phyloP scores from a whole-genome alignment of 1,140 invertebrate genomes.

The Drosophila ogumai region DNA sequence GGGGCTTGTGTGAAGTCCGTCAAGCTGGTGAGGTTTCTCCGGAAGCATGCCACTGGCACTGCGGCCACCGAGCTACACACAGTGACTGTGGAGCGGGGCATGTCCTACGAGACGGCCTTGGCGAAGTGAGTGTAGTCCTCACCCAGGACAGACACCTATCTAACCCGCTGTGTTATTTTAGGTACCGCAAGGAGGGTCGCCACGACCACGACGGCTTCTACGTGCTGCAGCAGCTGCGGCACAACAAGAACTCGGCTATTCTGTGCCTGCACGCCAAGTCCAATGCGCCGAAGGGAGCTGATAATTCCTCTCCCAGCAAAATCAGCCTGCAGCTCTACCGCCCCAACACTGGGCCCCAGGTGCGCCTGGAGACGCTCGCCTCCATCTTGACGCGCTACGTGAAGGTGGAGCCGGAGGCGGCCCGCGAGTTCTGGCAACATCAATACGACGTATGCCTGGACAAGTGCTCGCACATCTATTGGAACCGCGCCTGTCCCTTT shows the following conservation, averaged over 20 bases:
- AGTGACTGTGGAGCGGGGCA: slow-evolving; percentile 94
- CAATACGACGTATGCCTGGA: slow-evolving; percentile 54
- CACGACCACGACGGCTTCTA: slow-evolving; percentile 61
- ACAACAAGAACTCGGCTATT: slow-evolving; percentile 59
- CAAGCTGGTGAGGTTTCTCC: slow-evolving; percentile 90
- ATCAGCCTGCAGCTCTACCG: slow-evolving; percentile 54
- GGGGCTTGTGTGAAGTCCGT: slow-evolving; percentile 93
- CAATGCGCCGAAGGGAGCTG: background rate
- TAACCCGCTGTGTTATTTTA: background rate
- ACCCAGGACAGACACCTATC: too few species aligned
- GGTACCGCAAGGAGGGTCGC: slow-evolving; percentile 42
- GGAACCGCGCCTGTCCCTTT: slow-evolving; percentile 50
- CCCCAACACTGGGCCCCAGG: slow-evolving; percentile 65
- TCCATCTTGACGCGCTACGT: slow-evolving; percentile 54
- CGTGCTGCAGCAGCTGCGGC: slow-evolving; percentile 37
- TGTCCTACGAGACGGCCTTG: slow-evolving; percentile 93
- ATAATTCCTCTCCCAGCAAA: slow-evolving; percentile 4
- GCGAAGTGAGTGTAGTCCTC: slow-evolving; percentile 86
- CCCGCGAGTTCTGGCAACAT: slow-evolving; percentile 33
- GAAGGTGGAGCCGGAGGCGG: slow-evolving; percentile 38
- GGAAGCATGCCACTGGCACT: slow-evolving; percentile 94
- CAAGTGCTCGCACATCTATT: slow-evolving; percentile 59
- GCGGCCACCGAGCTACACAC: slow-evolving; percentile 96
- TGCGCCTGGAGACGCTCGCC: slow-evolving; percentile 52
- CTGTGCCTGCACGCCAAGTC: slow-evolving; percentile 38